These are phyloP conservation scores for Aromia moschata DNA, from an alignment of 2,888 invertebrate species.

Conservation along the genomic window DNA sequence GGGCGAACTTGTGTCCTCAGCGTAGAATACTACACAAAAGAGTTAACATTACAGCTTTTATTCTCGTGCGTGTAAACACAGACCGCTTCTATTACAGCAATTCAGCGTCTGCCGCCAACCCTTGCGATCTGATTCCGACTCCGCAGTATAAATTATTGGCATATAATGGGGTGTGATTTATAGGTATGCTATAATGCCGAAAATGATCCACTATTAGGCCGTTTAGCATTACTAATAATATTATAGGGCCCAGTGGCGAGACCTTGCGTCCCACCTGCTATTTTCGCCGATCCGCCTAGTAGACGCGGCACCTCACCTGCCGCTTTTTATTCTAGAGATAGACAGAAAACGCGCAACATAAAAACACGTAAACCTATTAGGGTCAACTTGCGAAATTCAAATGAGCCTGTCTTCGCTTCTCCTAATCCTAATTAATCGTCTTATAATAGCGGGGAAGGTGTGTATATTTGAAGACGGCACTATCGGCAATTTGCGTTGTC, in stretches of 20 bases:
- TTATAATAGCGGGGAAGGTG: not conserved
- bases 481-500: too few relatives aligned
- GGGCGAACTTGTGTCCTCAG: too few relatives aligned
- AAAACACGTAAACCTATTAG: constrained; percentile 14
- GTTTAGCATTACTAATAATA: constrained; percentile 22
- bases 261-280: constrained; percentile 13
- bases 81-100: not conserved
- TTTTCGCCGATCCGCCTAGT: constrained; percentile 20
- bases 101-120: not conserved
- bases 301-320: constrained; percentile 12
- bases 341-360: not conserved
- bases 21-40: too few relatives aligned
- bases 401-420: constrained; percentile 11
- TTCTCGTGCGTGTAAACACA: not conserved
- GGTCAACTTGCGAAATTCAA: constrained; percentile 12
- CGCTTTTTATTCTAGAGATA: constrained; percentile 12
- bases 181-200: constrained; percentile 16
- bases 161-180: constrained; percentile 19
- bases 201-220: constrained; percentile 14
- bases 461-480: too few relatives aligned
- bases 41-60: too few relatives aligned
- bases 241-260: constrained; percentile 14
- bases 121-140: not conserved
- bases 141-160: constrained; percentile 9
- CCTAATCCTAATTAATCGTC: constrained; percentile 2